phyloP scores from a whole-genome alignment of 64 coral and sea anemone genomes.

The Catalaphyllia jardinei region DNA sequence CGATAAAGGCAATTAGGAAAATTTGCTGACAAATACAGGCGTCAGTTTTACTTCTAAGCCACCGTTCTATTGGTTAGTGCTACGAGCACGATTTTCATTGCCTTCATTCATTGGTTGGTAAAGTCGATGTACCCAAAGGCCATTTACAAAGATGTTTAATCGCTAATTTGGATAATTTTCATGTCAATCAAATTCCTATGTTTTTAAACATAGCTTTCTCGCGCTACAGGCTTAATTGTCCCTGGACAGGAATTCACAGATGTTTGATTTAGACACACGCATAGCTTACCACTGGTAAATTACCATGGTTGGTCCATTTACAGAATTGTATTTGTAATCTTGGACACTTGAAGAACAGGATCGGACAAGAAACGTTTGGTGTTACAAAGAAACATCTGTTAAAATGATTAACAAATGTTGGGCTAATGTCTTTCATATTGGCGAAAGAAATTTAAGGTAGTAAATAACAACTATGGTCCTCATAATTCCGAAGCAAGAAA shows the following conservation, averaged over 20 bases:
- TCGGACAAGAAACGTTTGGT: background rate
- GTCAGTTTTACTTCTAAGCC: conserved; percentile 41
- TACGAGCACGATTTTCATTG: background rate
- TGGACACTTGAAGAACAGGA: background rate
- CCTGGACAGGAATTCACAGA: conserved; percentile 8
- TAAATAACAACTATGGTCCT: background rate
- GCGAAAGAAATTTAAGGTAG: background rate
- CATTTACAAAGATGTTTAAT: conserved; percentile 80
- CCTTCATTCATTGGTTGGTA: conserved; percentile 45
- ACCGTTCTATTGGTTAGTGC: conserved; percentile 17
- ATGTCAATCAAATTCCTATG: conserved; percentile 91
- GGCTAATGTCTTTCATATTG: conserved; percentile 39
- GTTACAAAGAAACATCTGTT: conserved; percentile 15
- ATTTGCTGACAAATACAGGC: conserved; percentile 98
- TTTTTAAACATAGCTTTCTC: conserved; percentile 59
- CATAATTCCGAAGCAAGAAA: background rate
- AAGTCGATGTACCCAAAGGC: conserved; percentile 38
- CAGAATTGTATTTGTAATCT: background rate
- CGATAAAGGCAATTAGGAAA: conserved; percentile 98
- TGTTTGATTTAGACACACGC: conserved; percentile 13
- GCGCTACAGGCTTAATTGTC: conserved; percentile 35
- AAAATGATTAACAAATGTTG: conserved; percentile 26
- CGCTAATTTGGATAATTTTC: conserved; percentile 92
- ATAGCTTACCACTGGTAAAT: background rate
- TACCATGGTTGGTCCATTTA: background rate